Percentiles rank a stretch among this genome's conserved stretches.
These are phyloP conservation scores for Idaea dimidiata DNA, from an alignment of 2,888 invertebrate species.

Conservation along the genomic window DNA sequence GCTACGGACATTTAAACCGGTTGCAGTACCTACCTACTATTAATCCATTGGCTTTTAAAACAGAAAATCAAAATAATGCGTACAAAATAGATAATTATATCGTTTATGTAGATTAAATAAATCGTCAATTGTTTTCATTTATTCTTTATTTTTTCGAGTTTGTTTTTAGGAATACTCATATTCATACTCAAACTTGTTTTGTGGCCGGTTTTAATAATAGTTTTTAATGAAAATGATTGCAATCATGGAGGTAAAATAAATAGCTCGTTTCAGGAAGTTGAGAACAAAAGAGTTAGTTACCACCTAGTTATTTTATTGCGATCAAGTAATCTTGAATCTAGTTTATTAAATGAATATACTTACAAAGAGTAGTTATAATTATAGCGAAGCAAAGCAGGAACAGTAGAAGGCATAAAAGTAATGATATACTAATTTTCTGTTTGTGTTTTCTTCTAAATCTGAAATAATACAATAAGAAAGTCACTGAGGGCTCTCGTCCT, in stretches of 20 bases:
- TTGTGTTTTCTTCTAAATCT: slow-evolving; percentile 84
- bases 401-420: slow-evolving; percentile 74
- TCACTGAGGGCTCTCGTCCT: too few species aligned
- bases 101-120: too few species aligned
- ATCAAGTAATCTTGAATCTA: too few species aligned
- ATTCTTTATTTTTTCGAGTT: background rate
- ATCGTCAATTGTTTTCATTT: too few species aligned
- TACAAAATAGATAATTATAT: too few species aligned
- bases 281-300: too few species aligned
- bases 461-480: slow-evolving; percentile 35
- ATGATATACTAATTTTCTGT: slow-evolving; percentile 73
- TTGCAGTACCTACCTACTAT: too few species aligned
- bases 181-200: too few species aligned
- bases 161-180: background rate
- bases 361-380: slow-evolving; percentile 76
- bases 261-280: background rate
- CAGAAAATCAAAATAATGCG: too few species aligned
- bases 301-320: too few species aligned
- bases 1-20: background rate
- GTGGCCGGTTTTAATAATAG: background rate
- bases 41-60: too few species aligned
- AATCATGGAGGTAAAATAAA: background rate
- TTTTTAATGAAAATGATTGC: background rate
- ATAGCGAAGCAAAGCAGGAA: slow-evolving; percentile 78
- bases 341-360: slow-evolving; percentile 48